A percentile compares a stretch with the other conserved stretches of the same genome.
Evolutionary conservation across 2,888 invertebrate species (phyloP).

Genomic region (Callyntrura guangdongensis): DNA sequence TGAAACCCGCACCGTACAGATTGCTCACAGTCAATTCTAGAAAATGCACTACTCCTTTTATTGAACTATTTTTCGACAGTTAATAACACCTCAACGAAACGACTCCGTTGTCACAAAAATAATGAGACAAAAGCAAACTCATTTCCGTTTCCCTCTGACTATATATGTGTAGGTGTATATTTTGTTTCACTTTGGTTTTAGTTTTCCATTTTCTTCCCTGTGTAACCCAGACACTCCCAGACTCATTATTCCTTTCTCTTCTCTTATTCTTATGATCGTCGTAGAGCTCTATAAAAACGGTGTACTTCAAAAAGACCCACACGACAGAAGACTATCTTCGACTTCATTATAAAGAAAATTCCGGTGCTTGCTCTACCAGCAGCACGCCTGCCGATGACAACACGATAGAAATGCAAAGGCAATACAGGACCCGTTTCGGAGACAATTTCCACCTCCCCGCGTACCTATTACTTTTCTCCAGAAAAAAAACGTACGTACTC

Average conservation of each 20-base stretch:
- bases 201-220: background rate
- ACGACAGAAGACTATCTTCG: conserved; percentile 3
- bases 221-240: background rate
- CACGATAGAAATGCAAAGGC: background rate
- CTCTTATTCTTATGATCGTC: conserved; percentile 13
- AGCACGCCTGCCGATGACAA: background rate
- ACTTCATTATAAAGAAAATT: background rate
- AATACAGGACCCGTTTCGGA: too few species aligned
- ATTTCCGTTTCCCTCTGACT: conserved; percentile 21
- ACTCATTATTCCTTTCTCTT: conserved; percentile 26
- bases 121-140: conserved; percentile 25
- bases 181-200: background rate
- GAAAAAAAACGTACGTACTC: background rate
- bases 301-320: background rate
- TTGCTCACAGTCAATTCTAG: too few species aligned
- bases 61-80: conserved; percentile 12
- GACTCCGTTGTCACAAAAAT: conserved; percentile 16
- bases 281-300: background rate
- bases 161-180: background rate
- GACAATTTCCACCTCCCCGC: too few species aligned
- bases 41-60: background rate
- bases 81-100: conserved; percentile 13
- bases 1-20: too few species aligned
- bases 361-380: background rate
- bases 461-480: background rate